phyloP scores from a whole-genome alignment of 2,888 invertebrate species.

The Lepidocyrtoides sp. region DNA sequence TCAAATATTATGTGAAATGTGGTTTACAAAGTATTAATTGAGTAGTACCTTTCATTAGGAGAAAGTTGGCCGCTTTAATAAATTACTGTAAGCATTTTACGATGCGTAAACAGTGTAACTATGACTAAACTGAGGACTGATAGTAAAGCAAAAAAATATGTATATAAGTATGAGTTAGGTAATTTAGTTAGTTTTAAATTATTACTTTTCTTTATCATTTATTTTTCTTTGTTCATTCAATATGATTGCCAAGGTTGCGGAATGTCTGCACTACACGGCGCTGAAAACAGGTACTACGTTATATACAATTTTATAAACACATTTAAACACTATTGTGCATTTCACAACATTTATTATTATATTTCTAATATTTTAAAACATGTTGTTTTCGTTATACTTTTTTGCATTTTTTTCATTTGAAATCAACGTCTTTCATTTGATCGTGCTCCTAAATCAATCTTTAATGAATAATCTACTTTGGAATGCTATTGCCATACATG shows the following conservation, averaged over 20 bases:
- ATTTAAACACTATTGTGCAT: slow-evolving; percentile 33
- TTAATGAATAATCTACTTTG: not conserved
- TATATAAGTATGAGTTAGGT: not conserved
- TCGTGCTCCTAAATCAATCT: not conserved
- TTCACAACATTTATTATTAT: not conserved
- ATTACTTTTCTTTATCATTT: slow-evolving; percentile 6
- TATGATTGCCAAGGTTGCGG: slow-evolving; percentile 57
- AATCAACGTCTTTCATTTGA: slow-evolving; percentile 7
- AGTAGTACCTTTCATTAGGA: not conserved
- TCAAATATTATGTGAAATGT: not conserved
- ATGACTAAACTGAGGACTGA: not conserved
- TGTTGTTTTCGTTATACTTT: not conserved
- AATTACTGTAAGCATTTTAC: not conserved
- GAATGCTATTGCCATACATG: no score
- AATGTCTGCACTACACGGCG: slow-evolving; percentile 54
- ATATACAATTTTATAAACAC: slow-evolving; percentile 31
- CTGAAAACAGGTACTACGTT: slow-evolving; percentile 55
- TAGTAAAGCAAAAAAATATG: not conserved
- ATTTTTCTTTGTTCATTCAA: not conserved
- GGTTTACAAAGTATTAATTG: no score
- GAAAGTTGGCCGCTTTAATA: not conserved
- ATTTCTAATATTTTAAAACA: not conserved
- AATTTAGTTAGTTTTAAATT: not conserved
- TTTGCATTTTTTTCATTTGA: not conserved
- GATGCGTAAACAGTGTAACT: not conserved